Percentiles rank a stretch among this genome's conserved stretches.
These are phyloP conservation scores for Brachystomella parvula DNA, from an alignment of 1,140 invertebrate genomes.

Conservation along the genomic window DNA sequence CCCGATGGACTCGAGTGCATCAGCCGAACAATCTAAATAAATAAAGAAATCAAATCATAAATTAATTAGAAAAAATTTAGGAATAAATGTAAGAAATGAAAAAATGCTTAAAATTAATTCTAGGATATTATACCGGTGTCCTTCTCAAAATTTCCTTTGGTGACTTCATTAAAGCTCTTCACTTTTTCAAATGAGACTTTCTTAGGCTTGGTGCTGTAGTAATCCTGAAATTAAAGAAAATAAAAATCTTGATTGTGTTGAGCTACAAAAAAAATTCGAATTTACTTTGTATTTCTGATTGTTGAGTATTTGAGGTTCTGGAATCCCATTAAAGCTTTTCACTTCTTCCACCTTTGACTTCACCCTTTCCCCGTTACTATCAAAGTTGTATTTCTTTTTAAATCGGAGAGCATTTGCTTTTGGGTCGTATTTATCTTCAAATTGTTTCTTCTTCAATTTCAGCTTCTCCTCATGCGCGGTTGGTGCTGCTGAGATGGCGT, in stretches of 20 bases:
- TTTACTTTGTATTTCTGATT: neutral
- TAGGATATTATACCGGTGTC: neutral
- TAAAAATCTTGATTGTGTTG: slow-evolving; percentile 1
- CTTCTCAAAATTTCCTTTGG: slow-evolving; percentile 13
- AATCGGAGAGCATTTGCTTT: neutral
- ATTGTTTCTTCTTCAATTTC: slow-evolving; percentile 7
- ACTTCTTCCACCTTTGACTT: neutral
- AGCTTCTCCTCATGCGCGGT: neutral
- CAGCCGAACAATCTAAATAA: slow-evolving; percentile 52
- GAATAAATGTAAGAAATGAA: neutral
- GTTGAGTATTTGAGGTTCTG: neutral
- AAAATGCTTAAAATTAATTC: neutral
- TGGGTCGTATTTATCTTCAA: neutral
- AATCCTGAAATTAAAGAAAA: slow-evolving; percentile 43
- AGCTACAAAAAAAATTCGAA: neutral
- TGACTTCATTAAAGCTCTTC: slow-evolving; percentile 59
- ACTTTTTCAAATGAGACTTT: slow-evolving; percentile 53
- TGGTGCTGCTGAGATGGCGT: too few relatives aligned
- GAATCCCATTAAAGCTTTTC: slow-evolving; percentile 1
- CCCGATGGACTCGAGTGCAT: slow-evolving; percentile 74
- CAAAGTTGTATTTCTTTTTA: slow-evolving; percentile 2
- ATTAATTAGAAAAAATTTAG: slow-evolving; percentile 9
- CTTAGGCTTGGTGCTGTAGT: slow-evolving; percentile 42
- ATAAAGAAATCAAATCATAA: slow-evolving; percentile 3
- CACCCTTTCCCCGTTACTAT: too few relatives aligned